Evolutionary conservation across 1,140 invertebrate genomes (phyloP).

Genomic region (Heliconius himera): DNA sequence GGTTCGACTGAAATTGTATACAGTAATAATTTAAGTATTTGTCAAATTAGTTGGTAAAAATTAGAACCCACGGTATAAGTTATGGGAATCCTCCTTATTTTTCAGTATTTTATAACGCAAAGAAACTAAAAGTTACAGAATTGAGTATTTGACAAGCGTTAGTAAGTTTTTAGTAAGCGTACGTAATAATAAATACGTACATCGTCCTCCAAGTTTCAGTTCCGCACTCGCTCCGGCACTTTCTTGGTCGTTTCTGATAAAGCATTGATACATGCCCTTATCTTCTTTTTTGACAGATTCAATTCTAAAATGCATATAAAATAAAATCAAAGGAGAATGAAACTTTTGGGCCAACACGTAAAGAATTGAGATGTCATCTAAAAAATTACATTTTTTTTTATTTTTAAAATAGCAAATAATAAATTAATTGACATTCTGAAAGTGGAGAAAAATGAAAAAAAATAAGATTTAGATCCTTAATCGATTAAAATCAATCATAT

Average conservation of each 20-base stretch:
- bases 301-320: constrained; percentile 83
- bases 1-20: constrained; percentile 87
- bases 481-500: no score
- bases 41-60: background rate
- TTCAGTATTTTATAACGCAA: background rate
- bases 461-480: no score
- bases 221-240: constrained; percentile 95
- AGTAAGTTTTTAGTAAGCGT: background rate
- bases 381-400: no score
- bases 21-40: background rate
- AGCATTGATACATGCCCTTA: constrained; percentile 99
- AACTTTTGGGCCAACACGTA: no score
- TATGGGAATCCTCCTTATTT: no score
- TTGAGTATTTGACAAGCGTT: background rate
- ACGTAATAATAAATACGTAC: constrained; percentile 77
- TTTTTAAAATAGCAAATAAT: no score
- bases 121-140: background rate
- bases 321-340: constrained; percentile 1
- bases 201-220: constrained; percentile 95
- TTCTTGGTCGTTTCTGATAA: constrained; percentile 96
- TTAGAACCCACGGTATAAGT: no score
- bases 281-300: constrained; percentile 96
- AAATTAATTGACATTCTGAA: no score
- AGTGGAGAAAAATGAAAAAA: no score
- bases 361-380: no score